Evolutionary conservation across 92 coral and sea anemone genomes (phyloP), one percentile per base, ranked within the genome.

Genomic region (Muricea muricata): DNA sequence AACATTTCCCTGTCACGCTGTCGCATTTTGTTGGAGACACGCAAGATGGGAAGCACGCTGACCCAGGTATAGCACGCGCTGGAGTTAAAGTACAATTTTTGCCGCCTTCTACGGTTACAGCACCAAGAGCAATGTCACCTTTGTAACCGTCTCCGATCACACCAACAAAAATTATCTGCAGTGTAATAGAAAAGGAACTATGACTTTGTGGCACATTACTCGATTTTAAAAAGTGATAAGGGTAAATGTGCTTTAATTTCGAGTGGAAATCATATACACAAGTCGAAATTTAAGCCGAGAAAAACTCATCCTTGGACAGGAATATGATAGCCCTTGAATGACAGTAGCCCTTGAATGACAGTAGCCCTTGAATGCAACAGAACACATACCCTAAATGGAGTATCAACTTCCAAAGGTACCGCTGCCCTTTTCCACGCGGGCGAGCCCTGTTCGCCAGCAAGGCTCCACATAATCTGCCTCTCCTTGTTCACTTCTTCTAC

Each of bases 71-170:
- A 11, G 82, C 82, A 20, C 55, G 37, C 30, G 67, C n/a, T 55
- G 82, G 82, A 15, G 65, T 34, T 31, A 77, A 25, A n/a, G 82
- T 29, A 77, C 82, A 77, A 21, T 55, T 77, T 26, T 17, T 55
- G 33, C 55, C 65, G 15, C 29, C 46, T 21, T 42, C 15, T 0
- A 77, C 8, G 17, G 33, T n/a, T 30, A 77, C 61, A 31, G 42
- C 82, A 37, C 65, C 82, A n/a, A 77, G 30, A 34, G 68, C 82
- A 55, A 77, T 77, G 31, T 77, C 82, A 15, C 82, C 32, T 77
- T 45, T 77, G 50, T 77, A 54, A 10, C 82, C 82, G 17, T 18
- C 39, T 17, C 82, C 82, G 0, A 77, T 46, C 20, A 77, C 69
- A 45, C 69, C 82, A 54, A 32, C 82, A 77, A 77, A 55, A 17